Conservation (phyloP, 1,140 invertebrate genomes). For the Neuroterus valhalla region DNA sequence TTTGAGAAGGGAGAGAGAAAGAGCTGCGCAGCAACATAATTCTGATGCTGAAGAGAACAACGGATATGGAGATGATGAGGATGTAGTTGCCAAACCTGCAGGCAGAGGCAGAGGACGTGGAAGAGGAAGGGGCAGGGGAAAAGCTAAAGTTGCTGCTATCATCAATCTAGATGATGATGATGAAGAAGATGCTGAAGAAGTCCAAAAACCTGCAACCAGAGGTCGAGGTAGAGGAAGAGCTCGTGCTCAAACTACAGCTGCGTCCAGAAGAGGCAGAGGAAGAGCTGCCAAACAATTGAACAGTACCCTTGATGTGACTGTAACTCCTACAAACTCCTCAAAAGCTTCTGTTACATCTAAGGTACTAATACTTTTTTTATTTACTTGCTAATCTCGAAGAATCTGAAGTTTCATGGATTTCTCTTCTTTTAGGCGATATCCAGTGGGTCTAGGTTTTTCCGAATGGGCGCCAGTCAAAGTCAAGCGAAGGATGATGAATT, state of each 20-base stretch:
- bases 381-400: no score
- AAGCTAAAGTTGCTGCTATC: background rate
- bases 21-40: background rate
- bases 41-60: background rate
- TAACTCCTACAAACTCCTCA: background rate
- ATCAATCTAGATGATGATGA: background rate
- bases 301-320: constrained; percentile 4
- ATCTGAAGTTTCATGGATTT: background rate
- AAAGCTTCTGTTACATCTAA: background rate
- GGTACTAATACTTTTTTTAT: no score
- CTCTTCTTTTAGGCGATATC: background rate
- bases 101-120: constrained; percentile 47
- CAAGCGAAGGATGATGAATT: constrained; percentile 1
- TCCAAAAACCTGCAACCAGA: background rate
- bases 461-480: background rate
- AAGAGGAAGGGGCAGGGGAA: constrained; percentile 35
- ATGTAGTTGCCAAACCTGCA: background rate
- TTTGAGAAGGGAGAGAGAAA: constrained; percentile 11
- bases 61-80: constrained; percentile 32
- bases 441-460: background rate
- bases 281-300: constrained; percentile 16
- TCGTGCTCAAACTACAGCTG: background rate
- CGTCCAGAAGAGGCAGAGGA: constrained; percentile 20
- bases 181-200: background rate
- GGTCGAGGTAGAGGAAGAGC: constrained; percentile 33